Evolutionary conservation across 2,113 vertebrate species (phyloP).

Genomic region (Marcusenius ussheri): DNA sequence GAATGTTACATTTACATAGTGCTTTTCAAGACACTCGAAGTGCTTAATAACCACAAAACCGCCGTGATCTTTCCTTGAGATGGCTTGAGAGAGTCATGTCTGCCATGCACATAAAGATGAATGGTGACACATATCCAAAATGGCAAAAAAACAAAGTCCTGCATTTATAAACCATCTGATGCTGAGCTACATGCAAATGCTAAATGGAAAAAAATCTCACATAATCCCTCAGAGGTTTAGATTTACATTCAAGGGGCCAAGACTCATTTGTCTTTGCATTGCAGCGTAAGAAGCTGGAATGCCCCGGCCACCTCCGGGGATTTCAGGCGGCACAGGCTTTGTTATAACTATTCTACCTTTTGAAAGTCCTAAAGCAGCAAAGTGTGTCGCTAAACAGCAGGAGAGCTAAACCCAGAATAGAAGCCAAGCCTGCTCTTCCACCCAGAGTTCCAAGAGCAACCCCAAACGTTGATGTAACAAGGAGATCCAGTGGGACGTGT

Average conservation of each 20-base stretch:
- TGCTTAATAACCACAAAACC: background rate
- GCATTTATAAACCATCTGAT: background rate
- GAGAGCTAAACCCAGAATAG: background rate
- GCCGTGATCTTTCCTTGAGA: background rate
- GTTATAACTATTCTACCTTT: background rate
- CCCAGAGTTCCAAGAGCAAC: background rate
- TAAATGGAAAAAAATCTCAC: conserved; percentile 13
- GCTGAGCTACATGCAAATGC: background rate
- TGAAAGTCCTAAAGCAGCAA: background rate
- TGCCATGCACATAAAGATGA: background rate
- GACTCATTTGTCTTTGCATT: conserved; percentile 3
- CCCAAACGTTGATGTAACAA: background rate
- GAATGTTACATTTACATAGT: background rate
- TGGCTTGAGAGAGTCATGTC: background rate
- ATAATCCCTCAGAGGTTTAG: conserved; percentile 8
- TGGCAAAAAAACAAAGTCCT: background rate
- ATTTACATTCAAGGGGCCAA: conserved; percentile 3
- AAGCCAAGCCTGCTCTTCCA: background rate
- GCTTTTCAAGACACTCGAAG: background rate
- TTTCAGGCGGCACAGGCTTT: background rate
- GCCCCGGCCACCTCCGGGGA: background rate
- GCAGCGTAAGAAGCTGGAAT: background rate
- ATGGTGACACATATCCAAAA: background rate
- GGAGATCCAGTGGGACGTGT: background rate
- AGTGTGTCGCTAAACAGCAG: background rate